Base-by-base conservation (phyloP, 2,113 vertebrate genomes). In the Corythoichthys haematopterus region DNA sequence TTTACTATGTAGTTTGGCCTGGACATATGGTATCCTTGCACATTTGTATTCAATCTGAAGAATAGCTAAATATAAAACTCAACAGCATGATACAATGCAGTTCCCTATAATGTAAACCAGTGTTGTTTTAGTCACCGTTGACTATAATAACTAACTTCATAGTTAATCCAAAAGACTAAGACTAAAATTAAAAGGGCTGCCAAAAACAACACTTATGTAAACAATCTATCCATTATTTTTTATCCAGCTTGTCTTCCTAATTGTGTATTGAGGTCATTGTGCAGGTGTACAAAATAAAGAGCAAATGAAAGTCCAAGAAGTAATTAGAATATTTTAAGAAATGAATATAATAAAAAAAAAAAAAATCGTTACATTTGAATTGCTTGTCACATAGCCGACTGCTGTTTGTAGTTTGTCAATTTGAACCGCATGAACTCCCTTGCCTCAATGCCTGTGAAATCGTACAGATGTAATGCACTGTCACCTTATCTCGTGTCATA, bases 401-500 rank as follows among this genome's bases (percentile, higher is more conserved):
- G 13, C 15, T 65, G 70, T 55, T 58, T 58, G 6, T 50, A 66
- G 48, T 68, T 11, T 62, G 45, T 5, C 68, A n/a, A 76, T 64
- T 14, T 37, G 16, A 15, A 35, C 53, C 43, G 14, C 37, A 7
- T 50, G 40, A 4, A 33, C 36, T 53, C 9, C 15, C 3, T 12
- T 37, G 12, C 47, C 58, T 14, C 58, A 48, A 10, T 13, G 37
- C n/a, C 45, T 0, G 20, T 28, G 62, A 53, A 65, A 75, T 73
- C 51, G 67, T 66, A 63, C 3, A 52, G 69, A 71, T 65, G 47
- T 69, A 60, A 71, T 51, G 56, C 46, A 53, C 35, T 61, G 51
- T 66, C 69, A 69, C 51, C 38, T 68, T 71, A 52, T 66, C 37
- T 64, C 0, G 4, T 4, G 6, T 71, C 63, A 67, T 46, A 12